Evolutionary conservation across 1,140 invertebrate genomes (phyloP).

Genomic region (Centruroides vittatus): DNA sequence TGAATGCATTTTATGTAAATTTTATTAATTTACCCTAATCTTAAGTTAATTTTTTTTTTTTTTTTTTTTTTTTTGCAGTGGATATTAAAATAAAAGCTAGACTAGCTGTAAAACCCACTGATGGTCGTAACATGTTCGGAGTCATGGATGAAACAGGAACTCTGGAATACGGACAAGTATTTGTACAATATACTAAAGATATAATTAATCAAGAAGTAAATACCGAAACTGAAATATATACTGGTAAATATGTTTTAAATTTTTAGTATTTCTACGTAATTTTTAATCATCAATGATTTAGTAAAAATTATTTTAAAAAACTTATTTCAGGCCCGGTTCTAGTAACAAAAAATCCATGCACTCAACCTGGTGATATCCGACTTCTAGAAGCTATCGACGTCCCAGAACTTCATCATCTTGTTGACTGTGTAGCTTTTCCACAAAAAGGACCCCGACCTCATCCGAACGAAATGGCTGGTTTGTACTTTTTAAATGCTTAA

Average conservation of each 20-base stretch:
- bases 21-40: background rate
- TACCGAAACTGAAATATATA: constrained; percentile 1
- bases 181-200: constrained; percentile 15
- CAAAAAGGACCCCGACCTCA: too few relatives aligned
- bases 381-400: too few relatives aligned
- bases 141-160: constrained; percentile 14
- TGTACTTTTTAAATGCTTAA: too few relatives aligned
- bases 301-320: too few relatives aligned
- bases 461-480: too few relatives aligned
- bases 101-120: constrained; percentile 21
- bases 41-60: background rate
- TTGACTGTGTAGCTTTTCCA: too few relatives aligned
- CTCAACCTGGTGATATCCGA: too few relatives aligned
- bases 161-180: constrained; percentile 9
- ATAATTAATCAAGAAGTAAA: constrained; percentile 11
- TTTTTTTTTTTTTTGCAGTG: constrained; percentile 2
- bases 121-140: constrained; percentile 15
- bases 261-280: too few relatives aligned
- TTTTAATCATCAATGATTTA: too few relatives aligned
- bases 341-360: too few relatives aligned
- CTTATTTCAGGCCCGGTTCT: too few relatives aligned
- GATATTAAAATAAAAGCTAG: constrained; percentile 20
- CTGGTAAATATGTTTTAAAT: background rate
- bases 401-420: too few relatives aligned
- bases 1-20: background rate